phyloP scores from a whole-genome alignment of 1,140 invertebrate species.

The Gryon sp. region DNA sequence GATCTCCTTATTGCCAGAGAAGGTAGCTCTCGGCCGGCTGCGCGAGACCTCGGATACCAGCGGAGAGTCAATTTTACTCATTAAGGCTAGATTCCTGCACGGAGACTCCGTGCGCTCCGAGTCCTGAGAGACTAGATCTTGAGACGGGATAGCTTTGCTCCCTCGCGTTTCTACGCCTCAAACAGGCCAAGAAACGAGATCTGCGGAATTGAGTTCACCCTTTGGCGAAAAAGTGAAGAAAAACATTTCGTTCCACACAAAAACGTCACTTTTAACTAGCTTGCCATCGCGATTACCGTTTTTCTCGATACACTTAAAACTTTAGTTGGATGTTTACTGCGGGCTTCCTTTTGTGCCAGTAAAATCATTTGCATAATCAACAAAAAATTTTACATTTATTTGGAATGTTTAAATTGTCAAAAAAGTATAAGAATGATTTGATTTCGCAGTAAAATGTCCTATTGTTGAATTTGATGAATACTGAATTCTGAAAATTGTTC shows the following conservation, averaged over 20 bases:
- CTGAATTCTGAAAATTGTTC: no score
- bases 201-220: conserved; percentile 54
- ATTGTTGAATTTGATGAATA: no score
- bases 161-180: conserved; percentile 50
- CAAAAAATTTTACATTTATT: no score
- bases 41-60: conserved; percentile 41
- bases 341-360: no score
- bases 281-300: no score
- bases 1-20: conserved; percentile 49
- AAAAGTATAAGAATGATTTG: no score
- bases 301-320: no score
- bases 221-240: conserved; percentile 52
- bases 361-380: no score
- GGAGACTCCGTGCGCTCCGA: conserved; percentile 63
- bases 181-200: conserved; percentile 61
- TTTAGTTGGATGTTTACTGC: no score
- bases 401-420: no score
- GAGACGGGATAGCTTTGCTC: conserved; percentile 69
- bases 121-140: conserved; percentile 70
- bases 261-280: conserved; percentile 53
- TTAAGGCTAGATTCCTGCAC: conserved; percentile 79
- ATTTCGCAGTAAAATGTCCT: no score
- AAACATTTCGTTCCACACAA: conserved; percentile 38
- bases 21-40: conserved; percentile 36
- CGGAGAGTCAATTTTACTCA: conserved; percentile 76